These are phyloP conservation scores for Sphenopsis melanotis DNA, from an alignment of 2,797 vertebrate species.

Conservation along the genomic window DNA sequence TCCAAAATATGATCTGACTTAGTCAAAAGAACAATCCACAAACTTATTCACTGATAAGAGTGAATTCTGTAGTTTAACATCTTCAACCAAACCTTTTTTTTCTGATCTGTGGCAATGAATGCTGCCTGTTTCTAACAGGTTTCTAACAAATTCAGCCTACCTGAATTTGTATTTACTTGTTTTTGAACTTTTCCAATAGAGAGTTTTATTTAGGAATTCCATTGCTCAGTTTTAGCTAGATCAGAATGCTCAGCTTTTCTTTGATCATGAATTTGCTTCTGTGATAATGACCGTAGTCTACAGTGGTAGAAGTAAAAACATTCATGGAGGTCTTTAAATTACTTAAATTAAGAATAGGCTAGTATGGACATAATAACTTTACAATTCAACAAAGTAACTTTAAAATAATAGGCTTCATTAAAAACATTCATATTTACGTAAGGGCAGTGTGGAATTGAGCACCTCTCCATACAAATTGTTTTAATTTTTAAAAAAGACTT, in stretches of 20 bases:
- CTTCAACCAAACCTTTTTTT: not conserved
- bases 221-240: not conserved
- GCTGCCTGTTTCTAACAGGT: not conserved
- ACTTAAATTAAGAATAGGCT: not conserved
- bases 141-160: not conserved
- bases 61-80: not conserved
- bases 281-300: not conserved
- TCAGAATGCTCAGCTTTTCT: not conserved
- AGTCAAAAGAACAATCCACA: not conserved
- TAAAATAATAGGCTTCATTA: not conserved
- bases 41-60: not conserved
- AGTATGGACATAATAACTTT: not conserved
- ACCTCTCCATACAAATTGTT: not conserved
- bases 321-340: not conserved
- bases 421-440: not conserved
- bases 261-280: not conserved
- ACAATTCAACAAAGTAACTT: not conserved
- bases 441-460: not conserved
- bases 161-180: not conserved
- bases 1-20: not conserved
- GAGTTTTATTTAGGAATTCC: not conserved
- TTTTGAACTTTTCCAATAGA: not conserved
- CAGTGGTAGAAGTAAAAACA: not conserved
- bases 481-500: not conserved
- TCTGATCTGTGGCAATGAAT: not conserved